Evolutionary conservation across 2,888 invertebrate genomes (phyloP).

Genomic region (Temnothorax unifasciatus): DNA sequence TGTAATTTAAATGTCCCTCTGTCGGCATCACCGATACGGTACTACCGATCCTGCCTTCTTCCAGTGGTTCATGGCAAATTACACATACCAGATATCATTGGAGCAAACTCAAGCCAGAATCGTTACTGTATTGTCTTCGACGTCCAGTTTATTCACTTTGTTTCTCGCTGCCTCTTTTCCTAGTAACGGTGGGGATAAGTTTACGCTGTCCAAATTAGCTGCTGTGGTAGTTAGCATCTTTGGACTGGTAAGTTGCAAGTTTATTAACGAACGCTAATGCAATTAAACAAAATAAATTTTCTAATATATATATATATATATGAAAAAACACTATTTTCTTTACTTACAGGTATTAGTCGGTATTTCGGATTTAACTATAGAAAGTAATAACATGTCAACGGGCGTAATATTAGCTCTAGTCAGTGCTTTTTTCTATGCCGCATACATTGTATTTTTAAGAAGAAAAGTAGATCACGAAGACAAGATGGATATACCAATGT

Average conservation of each 20-base stretch:
- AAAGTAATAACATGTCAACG: constrained; percentile 90
- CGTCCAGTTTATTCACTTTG: constrained; percentile 96
- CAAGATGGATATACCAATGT: constrained; percentile 97
- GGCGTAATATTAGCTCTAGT: constrained; percentile 94
- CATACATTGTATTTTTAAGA: constrained; percentile 95
- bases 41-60: constrained; percentile 79
- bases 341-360: constrained; percentile 91
- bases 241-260: constrained; percentile 90
- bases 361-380: constrained; percentile 90
- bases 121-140: constrained; percentile 95
- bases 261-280: neutral
- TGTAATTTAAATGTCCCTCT: neutral
- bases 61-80: constrained; percentile 98
- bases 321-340: constrained; percentile 62
- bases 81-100: constrained; percentile 96
- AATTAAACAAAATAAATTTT: neutral
- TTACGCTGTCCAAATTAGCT: constrained; percentile 94
- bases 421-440: constrained; percentile 96
- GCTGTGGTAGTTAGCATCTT: constrained; percentile 93
- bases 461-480: constrained; percentile 96
- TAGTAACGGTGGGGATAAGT: constrained; percentile 92
- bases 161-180: constrained; percentile 95
- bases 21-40: neutral
- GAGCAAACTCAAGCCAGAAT: constrained; percentile 94
- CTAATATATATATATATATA: too few species aligned